Evolutionary conservation across 2,797 vertebrate genomes (phyloP), one percentile per base, ranked within the genome.

Genomic region (Melanotaenia maccullochi): DNA sequence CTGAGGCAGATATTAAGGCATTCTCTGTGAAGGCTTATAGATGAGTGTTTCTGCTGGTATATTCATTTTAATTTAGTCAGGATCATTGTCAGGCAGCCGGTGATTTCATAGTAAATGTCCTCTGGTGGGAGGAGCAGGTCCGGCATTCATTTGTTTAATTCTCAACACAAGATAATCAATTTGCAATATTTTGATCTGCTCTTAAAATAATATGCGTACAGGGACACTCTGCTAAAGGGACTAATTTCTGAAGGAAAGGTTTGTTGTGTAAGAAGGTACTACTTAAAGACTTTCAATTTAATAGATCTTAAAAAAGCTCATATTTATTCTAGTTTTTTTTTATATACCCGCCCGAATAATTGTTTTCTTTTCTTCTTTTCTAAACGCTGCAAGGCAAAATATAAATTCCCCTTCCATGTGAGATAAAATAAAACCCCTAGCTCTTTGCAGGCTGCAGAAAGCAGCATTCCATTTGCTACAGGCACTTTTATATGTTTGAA

Each of bases 401-500:
- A 76, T 75, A 40, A 51, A 78, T 71, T 47, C 30, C 24, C 22
- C 16, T 11, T 57, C 33, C 54, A 42, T 81, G 49, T 24, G 28
- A 80, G n/a, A 83, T 57, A 62, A 49, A 76, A 65, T 38, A 44
- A 67, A 33, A 35, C 14, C 64, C 2, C 40, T 14, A 54, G 28
- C 32, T 55, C 68, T 58, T 65, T 36, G 51, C 51, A 25, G n/a
- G 52, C 75, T 65, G 79, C 72, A 63, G 56, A 83, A 60, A 73
- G 63, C 65, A 84, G 32, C 14, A 40, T 44, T 67, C 25, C 13
- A 28, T 59, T 68, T 13, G 71, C 85, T 57, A 79, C 83, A 60
- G 81, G 89, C 76, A 83, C 82, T 91, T 91, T 85, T 84, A 85
- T 92, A 91, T 81, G 81, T 88, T 81, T 92, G 92, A 96, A 94